Base-by-base conservation (phyloP, 2,888 invertebrate species). In the Ophraella communa region DNA sequence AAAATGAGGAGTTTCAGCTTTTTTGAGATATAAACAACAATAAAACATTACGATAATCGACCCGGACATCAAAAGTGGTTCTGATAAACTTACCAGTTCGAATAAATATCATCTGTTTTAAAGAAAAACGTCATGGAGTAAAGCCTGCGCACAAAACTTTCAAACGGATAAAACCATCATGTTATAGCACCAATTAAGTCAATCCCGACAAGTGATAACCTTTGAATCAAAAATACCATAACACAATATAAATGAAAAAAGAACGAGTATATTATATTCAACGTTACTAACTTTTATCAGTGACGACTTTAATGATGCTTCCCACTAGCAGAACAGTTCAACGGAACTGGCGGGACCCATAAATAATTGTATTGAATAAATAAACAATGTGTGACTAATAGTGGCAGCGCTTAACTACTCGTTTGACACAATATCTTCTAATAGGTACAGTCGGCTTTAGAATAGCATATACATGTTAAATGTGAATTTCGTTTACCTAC, bases 111-210 rank as follows among this genome's bases (percentile, higher is more conserved):
- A 8, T 33, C 47, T 20, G 23, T 39, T 1, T 35, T 59, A 20
- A 59, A 59, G 51, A 59, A 59, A 20, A 51, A 59, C 24, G 59
- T 59, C 59, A 59, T 59, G 17, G 35, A 30, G 33, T 33, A 49
- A 39, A 47, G 33, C 24, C n/a, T 57, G 27, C 39, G 17, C 59
- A 39, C 47, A n/a, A 10, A 30, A 23, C 17, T 18, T 45, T 7
- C 8, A 39, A 39, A 24, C 33, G 27, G 51, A 51, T 11, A 20
- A 39, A 59, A 39, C 17, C 17, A 24, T 27, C 10, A 23, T 39
- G 27, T 27, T 24, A 51, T 59, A 39, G 51, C 59, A 59, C 59
- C 39, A 21, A 17, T 42, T 47, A 57, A 11, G 39, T 51, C n/a
- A 58, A 2, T 23, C 56, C 21, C 42, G 56, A 3, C 23, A 45